Evolutionary conservation across 2,113 vertebrate species (phyloP), one percentile per base, ranked within the genome.

Genomic region (Azemiops feae): DNA sequence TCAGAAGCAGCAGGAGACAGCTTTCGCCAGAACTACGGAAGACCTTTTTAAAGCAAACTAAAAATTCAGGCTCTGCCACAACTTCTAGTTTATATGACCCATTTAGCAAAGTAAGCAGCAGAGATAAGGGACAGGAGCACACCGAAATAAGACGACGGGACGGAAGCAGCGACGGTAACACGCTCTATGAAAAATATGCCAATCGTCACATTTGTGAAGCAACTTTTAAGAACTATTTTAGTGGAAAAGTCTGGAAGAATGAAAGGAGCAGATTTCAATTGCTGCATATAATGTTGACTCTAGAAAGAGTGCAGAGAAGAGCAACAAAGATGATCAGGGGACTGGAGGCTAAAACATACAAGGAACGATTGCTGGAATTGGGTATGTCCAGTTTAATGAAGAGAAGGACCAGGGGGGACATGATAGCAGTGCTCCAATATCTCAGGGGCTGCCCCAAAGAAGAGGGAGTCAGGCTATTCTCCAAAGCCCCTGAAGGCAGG

Each of bases 181-280:
- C 0, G n/a, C 14, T 34, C 74, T 9, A 4, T 43, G 74, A 43
- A 81, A 22, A 85, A 47, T 10, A 23, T 25, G 45, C 9, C 54
- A 53, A 0, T 85, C 12, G n/a, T 43, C 11, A 9, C 34, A 5
- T 74, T 10, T 90, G 52, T 53, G 47, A n/a, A 53, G 0, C 16
- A 39, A 20, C 2, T 81, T 81, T 43, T 10, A 22, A 81, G 39
- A 47, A 3, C 53, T 55, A 25, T 39, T 85, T 85, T 25, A 39
- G 18, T 20, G 25, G 34, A 91, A 27, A 14, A 89, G 87, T 25
- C 53, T 57, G 69, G 85, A 87, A 93, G 10, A 30, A 92, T 58
- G 0, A 54, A 0, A 23, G 90, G 18, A 34, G n/a, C 1, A 30
- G 89, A 25, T 43, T 58, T 0, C 12, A 1, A 6, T 0, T n/a